Evolutionary conservation across 2,113 vertebrate genomes (phyloP), one percentile per base, ranked within the genome.

Genomic region (Sinocyclocheilus rhinocerous): DNA sequence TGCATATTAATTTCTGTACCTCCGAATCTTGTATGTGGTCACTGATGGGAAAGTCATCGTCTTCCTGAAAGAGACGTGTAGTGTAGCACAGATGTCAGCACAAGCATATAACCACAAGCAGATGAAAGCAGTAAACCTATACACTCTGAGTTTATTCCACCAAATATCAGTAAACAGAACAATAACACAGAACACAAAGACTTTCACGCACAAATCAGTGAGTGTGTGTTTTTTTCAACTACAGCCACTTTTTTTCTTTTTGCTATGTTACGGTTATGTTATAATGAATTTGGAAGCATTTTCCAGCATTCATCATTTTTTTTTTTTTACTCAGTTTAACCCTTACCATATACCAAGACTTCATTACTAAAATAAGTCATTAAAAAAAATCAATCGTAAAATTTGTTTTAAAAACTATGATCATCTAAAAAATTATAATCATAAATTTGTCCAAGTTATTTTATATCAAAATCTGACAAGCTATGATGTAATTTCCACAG

Each of bases 11-110:
- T 39, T 10, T 26, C 20, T 85, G 88, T 85, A 95, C 95, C 94
- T 96, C 95, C 0, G 90, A 91, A 84, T 95, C 94, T 72, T 93
- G 91, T 12, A 86, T 88, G 48, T 87, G 88, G 15, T 94, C 92
- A 0, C 57, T 79, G 69, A 59, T 91, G 6, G 65, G 83, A 36
- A 92, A 92, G 4, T 95, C 93, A 10, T 94, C 94, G 86, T 94
- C 93, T 75, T 90, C 90, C 94, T 95, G 73, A 63, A 24, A n/a
- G 63, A 84, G 67, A 50, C 29, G 63, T 67, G 59, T 26, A 79
- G 22, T 4, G 39, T 48, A 83, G 73, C 70, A 82, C 36, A 42
- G 15, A 45, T 22, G 45, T 87, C 15, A 78, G 20, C 24, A 61
- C 0, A 1, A 20, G 9, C 16, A 69, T 26, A 75, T 39, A 59